phyloP scores from a whole-genome alignment of 2,797 vertebrate species.

The Nannoperca obscura region DNA sequence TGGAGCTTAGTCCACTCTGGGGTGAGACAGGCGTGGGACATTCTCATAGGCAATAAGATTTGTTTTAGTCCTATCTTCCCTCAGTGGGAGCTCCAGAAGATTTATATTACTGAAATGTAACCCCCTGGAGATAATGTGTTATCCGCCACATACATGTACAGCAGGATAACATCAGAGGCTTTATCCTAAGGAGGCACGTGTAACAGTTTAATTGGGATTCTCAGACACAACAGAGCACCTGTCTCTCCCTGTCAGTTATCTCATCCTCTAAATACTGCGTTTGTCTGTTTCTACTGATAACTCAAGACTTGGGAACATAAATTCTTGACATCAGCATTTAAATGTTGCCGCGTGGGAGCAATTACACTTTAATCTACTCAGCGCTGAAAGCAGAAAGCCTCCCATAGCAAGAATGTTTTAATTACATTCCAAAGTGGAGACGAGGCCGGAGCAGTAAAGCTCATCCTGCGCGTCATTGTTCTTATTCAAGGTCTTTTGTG shows the following conservation, averaged over 20 bases:
- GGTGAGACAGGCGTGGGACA: conserved; percentile 31
- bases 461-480: conserved; percentile 41
- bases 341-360: conserved; percentile 46
- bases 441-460: conserved; percentile 24
- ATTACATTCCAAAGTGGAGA: conserved; percentile 70
- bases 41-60: conserved; percentile 33
- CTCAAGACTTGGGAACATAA: conserved; percentile 46
- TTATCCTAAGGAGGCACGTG: conserved; percentile 36
- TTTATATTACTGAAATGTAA: conserved; percentile 43
- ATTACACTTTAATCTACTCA: conserved; percentile 59
- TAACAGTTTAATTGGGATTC: conserved; percentile 61
- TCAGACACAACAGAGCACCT: conserved; percentile 68
- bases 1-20: conserved; percentile 32
- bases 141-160: conserved; percentile 13
- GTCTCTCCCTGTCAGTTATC: conserved; percentile 66
- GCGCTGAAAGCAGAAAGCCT: conserved; percentile 49
- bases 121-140: conserved; percentile 31
- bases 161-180: conserved; percentile 22
- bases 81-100: conserved; percentile 14
- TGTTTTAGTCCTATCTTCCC: conserved; percentile 32
- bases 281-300: conserved; percentile 52
- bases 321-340: conserved; percentile 47
- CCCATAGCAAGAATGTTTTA: conserved; percentile 71
- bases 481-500: conserved; percentile 12
- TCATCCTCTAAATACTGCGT: conserved; percentile 42